phyloP scores from a whole-genome alignment of 2,888 invertebrate species.

The Marasmarcha lunaedactyla region DNA sequence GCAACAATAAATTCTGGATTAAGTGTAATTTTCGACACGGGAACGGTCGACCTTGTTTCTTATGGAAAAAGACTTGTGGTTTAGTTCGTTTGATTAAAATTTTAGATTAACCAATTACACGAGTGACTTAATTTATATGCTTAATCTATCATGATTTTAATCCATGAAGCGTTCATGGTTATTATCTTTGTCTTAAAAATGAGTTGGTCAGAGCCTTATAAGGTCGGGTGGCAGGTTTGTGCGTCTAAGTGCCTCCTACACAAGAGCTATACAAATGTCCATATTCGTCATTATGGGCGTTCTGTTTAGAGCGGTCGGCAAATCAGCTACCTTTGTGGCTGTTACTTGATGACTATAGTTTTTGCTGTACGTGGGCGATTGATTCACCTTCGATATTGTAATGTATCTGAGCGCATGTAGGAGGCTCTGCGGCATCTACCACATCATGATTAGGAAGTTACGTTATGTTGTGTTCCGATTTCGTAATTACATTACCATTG shows the following conservation, averaged over 20 bases:
- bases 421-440: constrained; percentile 36
- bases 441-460: constrained; percentile 31
- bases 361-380: constrained; percentile 49
- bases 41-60: no score
- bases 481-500: constrained; percentile 30
- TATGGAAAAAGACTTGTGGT: no score
- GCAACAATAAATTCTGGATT: no score
- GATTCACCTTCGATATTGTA: constrained; percentile 61
- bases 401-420: constrained; percentile 43
- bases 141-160: background rate
- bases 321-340: constrained; percentile 60
- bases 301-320: constrained; percentile 47
- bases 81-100: no score
- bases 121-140: background rate
- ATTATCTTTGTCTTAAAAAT: background rate
- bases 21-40: no score
- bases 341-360: constrained; percentile 48
- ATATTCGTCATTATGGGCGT: constrained; percentile 59
- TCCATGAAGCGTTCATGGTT: constrained; percentile 3
- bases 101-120: no score
- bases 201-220: constrained; percentile 29
- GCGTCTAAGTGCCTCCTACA: constrained; percentile 49
- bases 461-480: constrained; percentile 30
- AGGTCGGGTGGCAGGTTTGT: constrained; percentile 37
- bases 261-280: constrained; percentile 51